Evolutionary conservation across 1,140 invertebrate genomes (phyloP).

Genomic region (Mylabris phalerata): DNA sequence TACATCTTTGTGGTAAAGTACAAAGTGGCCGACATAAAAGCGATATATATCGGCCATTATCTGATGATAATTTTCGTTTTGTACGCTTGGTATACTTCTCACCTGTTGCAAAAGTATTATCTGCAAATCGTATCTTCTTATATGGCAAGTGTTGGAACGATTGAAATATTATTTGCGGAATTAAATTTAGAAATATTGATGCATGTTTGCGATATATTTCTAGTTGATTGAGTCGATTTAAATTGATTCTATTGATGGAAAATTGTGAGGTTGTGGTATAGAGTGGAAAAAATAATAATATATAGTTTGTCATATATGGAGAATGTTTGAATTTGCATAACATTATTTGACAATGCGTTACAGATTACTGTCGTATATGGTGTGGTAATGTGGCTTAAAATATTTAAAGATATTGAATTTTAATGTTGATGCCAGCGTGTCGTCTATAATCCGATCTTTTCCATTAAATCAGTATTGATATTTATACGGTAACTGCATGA

Average conservation of each 20-base stretch:
- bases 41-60: slow-evolving; percentile 6
- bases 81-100: slow-evolving; percentile 5
- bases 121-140: neutral
- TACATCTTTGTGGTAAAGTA: neutral
- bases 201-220: no score
- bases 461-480: slow-evolving; percentile 14
- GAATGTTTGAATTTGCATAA: slow-evolving; percentile 6
- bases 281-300: no score
- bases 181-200: slow-evolving; percentile 11
- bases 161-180: slow-evolving; percentile 2
- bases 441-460: slow-evolving; percentile 14
- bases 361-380: slow-evolving; percentile 12
- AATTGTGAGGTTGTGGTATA: no score
- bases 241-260: no score
- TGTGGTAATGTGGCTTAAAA: slow-evolving; percentile 12
- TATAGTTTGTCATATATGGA: no score
- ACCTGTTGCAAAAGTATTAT: slow-evolving; percentile 16
- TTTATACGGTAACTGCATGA: slow-evolving; percentile 17
- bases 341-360: slow-evolving; percentile 13
- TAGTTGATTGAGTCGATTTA: no score
- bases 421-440: slow-evolving; percentile 9
- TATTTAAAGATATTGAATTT: slow-evolving; percentile 10
- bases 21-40: slow-evolving; percentile 13
- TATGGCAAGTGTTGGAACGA: neutral
- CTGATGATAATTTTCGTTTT: slow-evolving; percentile 15